These are phyloP conservation scores for Carabus problematicus DNA, from an alignment of 2,888 invertebrate genomes.

Conservation along the genomic window DNA sequence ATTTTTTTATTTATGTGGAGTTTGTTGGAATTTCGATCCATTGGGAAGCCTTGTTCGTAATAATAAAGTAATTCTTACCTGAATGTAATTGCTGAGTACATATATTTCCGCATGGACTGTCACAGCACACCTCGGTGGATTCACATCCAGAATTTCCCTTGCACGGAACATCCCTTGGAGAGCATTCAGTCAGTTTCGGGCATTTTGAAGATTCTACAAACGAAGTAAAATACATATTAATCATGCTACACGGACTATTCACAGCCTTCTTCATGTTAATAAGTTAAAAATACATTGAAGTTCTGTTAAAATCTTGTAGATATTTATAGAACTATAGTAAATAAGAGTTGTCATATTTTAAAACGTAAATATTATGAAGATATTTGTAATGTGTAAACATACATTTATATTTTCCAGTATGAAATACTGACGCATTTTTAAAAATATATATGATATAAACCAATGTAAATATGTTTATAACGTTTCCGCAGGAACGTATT, in stretches of 20 bases:
- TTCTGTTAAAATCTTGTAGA: neutral
- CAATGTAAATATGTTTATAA: too few relatives aligned
- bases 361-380: too few relatives aligned
- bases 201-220: constrained; percentile 53
- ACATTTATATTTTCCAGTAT: too few relatives aligned
- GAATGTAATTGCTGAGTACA: constrained; percentile 69
- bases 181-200: constrained; percentile 62
- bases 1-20: too few relatives aligned
- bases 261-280: neutral
- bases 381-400: too few relatives aligned
- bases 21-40: too few relatives aligned
- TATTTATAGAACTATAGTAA: neutral
- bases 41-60: too few relatives aligned
- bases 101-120: constrained; percentile 69
- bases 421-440: too few relatives aligned
- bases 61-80: constrained; percentile 57
- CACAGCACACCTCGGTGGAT: constrained; percentile 70
- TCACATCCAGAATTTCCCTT: constrained; percentile 68
- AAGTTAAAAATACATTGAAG: neutral
- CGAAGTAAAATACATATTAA: constrained; percentile 2
- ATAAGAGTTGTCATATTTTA: too few relatives aligned
- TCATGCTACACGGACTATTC: neutral
- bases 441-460: too few relatives aligned
- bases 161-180: constrained; percentile 68
- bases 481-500: too few relatives aligned